phyloP scores from a whole-genome alignment of 2,888 invertebrate genomes.

The Tinea pellionella region DNA sequence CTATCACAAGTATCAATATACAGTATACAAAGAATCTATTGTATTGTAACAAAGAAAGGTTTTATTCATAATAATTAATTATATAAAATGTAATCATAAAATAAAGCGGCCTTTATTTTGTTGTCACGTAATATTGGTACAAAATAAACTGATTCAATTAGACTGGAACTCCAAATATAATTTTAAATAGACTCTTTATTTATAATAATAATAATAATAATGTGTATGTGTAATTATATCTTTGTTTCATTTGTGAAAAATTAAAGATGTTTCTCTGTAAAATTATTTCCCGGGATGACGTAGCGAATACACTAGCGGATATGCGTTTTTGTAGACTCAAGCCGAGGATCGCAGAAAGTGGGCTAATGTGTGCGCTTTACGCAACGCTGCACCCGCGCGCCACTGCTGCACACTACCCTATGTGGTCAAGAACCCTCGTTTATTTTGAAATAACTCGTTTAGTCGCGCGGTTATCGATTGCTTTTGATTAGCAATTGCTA shows the following conservation, averaged over 20 bases:
- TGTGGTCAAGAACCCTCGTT: background rate
- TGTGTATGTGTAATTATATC: too few relatives aligned
- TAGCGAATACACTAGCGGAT: slow-evolving; percentile 37
- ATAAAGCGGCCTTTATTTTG: background rate
- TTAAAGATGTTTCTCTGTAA: background rate
- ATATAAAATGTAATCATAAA: background rate
- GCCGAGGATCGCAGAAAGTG: slow-evolving; percentile 46
- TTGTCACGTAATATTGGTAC: background rate
- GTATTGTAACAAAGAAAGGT: too few relatives aligned
- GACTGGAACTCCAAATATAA: too few relatives aligned
- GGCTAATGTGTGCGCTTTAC: slow-evolving; percentile 47
- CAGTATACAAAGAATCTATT: too few relatives aligned
- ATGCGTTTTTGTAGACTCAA: slow-evolving; percentile 43
- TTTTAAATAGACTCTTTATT: too few relatives aligned
- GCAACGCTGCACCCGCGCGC: slow-evolving; percentile 28
- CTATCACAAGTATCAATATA: too few relatives aligned
- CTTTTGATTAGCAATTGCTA: slow-evolving; percentile 8
- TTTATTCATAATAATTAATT: background rate
- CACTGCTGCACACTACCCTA: slow-evolving; percentile 1
- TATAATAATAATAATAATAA: too few relatives aligned
- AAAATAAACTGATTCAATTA: too few relatives aligned
- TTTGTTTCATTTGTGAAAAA: background rate
- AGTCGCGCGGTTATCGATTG: slow-evolving; percentile 1
- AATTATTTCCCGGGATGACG: slow-evolving; percentile 18
- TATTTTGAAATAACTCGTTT: slow-evolving; percentile 7